These are phyloP conservation scores for Epizoanthus scotinus DNA, from an alignment of 92 coral and sea anemone species.

Conservation along the genomic window DNA sequence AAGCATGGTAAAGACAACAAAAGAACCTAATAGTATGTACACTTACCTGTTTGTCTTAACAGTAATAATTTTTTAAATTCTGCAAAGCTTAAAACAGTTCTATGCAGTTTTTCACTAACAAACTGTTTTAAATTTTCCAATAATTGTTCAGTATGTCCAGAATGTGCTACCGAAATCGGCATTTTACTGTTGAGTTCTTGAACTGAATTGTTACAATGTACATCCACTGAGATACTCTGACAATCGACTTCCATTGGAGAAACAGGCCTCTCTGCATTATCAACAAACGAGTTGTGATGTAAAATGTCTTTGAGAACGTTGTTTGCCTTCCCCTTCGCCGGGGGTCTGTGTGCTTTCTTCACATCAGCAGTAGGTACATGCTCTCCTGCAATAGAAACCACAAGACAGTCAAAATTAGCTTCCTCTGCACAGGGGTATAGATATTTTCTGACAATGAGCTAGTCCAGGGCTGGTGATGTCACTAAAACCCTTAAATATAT, in stretches of 20 bases:
- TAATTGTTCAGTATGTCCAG: constrained; percentile 63
- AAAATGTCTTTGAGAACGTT: constrained; percentile 33
- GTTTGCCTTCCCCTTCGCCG: constrained; percentile 55
- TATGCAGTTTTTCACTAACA: constrained; percentile 82
- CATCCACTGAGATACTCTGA: constrained; percentile 46
- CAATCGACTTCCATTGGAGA: constrained; percentile 83
- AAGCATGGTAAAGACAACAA: too few species aligned
- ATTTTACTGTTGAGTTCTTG: constrained; percentile 40
- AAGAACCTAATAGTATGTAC: too few species aligned
- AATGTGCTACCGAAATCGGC: constrained; percentile 45
- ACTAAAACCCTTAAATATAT: too few species aligned
- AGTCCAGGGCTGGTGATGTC: too few species aligned
- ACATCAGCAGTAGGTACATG: constrained; percentile 43
- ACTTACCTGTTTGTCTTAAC: constrained; percentile 88
- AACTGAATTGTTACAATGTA: constrained; percentile 13
- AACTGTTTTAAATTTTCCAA: constrained; percentile 69
- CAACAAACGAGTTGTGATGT: constrained; percentile 27
- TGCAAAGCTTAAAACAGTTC: constrained; percentile 86
- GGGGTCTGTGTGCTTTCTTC: constrained; percentile 58
- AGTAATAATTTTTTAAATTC: constrained; percentile 86
- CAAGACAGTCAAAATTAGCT: background rate
- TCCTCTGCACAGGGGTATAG: background rate
- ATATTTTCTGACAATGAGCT: too few species aligned
- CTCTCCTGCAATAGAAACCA: constrained; percentile 35
- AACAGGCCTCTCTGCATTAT: constrained; percentile 24